Evolutionary conservation across 2,888 invertebrate genomes (phyloP).

Genomic region (Philereme vetulata): DNA sequence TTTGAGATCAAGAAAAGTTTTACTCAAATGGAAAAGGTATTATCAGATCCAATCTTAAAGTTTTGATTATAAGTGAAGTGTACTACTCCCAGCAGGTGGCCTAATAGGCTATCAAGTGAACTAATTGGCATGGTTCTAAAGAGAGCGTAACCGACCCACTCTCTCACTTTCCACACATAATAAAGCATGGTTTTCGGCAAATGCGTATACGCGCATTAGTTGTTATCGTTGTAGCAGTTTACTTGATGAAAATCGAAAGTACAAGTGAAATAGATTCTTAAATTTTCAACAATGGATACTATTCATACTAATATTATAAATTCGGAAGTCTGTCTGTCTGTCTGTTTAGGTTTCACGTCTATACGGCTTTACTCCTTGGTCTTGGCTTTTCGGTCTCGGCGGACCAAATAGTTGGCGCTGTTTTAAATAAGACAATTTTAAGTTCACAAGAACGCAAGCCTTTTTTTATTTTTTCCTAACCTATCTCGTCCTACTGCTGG

Average conservation of each 20-base stretch:
- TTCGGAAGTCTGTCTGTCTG: no score
- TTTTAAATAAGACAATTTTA: no score
- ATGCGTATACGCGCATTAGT: conserved; percentile 25
- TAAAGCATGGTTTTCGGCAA: conserved; percentile 33
- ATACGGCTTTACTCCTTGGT: no score
- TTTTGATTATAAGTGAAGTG: conserved; percentile 9
- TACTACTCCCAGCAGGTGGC: conserved; percentile 14
- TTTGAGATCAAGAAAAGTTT: no score
- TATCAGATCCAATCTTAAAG: conserved; percentile 3
- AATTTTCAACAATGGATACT: background rate
- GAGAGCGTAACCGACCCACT: conserved; percentile 64
- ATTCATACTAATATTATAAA: no score
- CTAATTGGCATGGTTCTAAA: conserved; percentile 58
- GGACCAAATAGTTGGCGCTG: no score
- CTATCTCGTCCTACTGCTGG: no score
- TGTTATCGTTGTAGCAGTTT: conserved; percentile 16
- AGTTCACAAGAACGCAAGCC: no score
- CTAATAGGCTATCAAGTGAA: conserved; percentile 58
- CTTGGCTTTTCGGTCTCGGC: no score
- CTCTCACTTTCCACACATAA: conserved; percentile 54
- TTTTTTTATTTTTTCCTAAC: no score
- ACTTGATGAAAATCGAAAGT: conserved; percentile 36
- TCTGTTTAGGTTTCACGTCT: no score
- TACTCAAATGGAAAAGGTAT: background rate
- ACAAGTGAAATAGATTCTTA: conserved; percentile 20